phyloP scores from a whole-genome alignment of 2,888 invertebrate genomes.

The Hypercompe scribonia region DNA sequence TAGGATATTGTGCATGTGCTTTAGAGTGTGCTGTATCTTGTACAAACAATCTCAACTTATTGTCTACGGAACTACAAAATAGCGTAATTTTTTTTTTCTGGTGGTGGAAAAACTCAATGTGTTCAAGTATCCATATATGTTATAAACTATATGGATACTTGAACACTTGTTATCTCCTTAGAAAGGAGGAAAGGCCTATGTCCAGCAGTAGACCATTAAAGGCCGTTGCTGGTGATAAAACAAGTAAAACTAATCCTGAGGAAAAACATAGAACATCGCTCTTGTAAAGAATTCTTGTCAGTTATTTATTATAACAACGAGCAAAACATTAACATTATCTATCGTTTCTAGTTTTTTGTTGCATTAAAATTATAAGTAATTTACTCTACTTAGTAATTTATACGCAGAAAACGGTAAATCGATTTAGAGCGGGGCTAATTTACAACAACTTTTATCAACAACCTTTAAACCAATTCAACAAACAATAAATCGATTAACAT shows the following conservation, averaged over 20 bases:
- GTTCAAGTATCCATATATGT: background rate
- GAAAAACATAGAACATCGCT: background rate
- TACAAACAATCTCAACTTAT: background rate
- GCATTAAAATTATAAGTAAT: background rate
- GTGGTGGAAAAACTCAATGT: background rate
- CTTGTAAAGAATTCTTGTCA: background rate
- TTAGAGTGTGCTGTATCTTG: background rate
- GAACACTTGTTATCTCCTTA: too few relatives aligned
- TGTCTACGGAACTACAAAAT: background rate
- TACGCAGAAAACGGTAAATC: background rate
- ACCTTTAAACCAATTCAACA: constrained; percentile 28
- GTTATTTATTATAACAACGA: background rate
- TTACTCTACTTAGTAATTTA: background rate
- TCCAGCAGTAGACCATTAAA: too few relatives aligned
- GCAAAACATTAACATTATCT: background rate
- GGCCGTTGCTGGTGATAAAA: too few relatives aligned
- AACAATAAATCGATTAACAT: constrained; percentile 52
- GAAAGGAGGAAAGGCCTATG: too few relatives aligned
- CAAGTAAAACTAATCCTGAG: background rate
- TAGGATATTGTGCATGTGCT: background rate
- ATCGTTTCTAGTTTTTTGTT: background rate
- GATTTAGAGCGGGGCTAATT: constrained; percentile 13
- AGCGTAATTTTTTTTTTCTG: background rate
- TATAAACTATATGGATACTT: too few relatives aligned
- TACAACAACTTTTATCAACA: constrained; percentile 5